These are phyloP conservation scores for Trinorchestia longiramus DNA, from an alignment of 1,140 invertebrate genomes.

Conservation along the genomic window DNA sequence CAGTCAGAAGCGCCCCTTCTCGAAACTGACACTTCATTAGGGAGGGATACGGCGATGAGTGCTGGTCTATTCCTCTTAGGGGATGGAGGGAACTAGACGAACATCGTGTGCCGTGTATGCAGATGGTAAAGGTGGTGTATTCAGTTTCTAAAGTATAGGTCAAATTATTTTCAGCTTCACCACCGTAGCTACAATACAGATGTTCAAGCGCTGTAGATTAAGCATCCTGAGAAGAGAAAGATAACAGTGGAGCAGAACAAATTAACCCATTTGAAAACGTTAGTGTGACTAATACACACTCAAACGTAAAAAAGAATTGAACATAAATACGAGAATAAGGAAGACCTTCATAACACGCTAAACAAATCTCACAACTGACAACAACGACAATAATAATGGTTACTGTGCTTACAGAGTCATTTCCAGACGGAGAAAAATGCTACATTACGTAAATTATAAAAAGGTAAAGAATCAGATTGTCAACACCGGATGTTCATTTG, in stretches of 20 bases:
- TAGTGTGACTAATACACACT: not conserved
- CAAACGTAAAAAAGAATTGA: not conserved
- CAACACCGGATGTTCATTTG: too few species aligned
- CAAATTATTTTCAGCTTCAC: not conserved
- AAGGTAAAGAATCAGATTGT: not conserved
- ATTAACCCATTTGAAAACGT: not conserved
- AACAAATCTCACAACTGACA: not conserved
- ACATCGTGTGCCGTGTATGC: not conserved
- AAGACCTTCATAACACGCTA: not conserved
- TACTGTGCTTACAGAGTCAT: not conserved
- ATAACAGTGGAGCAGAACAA: not conserved
- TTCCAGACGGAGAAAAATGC: not conserved
- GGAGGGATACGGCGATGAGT: conserved; percentile 26
- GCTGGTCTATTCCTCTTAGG: not conserved
- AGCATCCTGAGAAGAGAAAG: not conserved
- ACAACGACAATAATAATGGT: not conserved
- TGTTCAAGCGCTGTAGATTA: not conserved
- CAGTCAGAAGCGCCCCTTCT: conserved; percentile 36
- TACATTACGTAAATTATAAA: not conserved
- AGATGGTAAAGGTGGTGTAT: not conserved
- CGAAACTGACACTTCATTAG: conserved; percentile 50
- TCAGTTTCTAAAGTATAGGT: not conserved
- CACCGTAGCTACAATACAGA: not conserved
- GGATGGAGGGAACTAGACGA: not conserved
- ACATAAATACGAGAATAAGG: not conserved